These are phyloP conservation scores for Notarius quadriscutis DNA, from an alignment of 2,113 vertebrate species.

Conservation along the genomic window DNA sequence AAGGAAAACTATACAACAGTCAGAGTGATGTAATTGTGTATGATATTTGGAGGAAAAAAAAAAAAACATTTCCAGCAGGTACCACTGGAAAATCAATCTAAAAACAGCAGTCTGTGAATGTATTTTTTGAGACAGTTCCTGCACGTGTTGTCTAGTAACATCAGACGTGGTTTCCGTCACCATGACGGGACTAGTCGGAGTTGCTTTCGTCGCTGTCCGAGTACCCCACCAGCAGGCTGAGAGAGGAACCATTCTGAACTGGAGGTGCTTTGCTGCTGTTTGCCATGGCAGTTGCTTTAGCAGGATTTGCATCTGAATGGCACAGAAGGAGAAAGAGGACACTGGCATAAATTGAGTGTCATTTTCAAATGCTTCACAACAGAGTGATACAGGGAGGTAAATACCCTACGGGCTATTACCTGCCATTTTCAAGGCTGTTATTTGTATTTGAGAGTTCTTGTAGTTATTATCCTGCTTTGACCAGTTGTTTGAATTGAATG, in stretches of 20 bases:
- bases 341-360: neutral
- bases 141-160: neutral
- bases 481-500: neutral
- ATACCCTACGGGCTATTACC: neutral
- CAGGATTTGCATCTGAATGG: neutral
- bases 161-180: neutral
- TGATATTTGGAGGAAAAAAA: too few relatives aligned
- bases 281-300: neutral
- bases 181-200: conserved; percentile 22
- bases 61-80: neutral
- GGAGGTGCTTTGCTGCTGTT: conserved; percentile 15
- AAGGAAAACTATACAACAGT: neutral
- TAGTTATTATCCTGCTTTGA: neutral
- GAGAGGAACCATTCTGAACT: conserved; percentile 66
- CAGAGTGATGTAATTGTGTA: neutral
- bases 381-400: neutral
- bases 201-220: conserved; percentile 76
- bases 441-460: neutral
- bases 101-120: neutral
- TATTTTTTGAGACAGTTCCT: neutral
- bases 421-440: neutral
- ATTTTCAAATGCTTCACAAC: neutral
- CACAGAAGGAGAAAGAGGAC: too few relatives aligned
- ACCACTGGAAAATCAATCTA: neutral
- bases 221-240: conserved; percentile 77